Evolutionary conservation across 2,888 invertebrate species (phyloP).

Genomic region (Charanyca ferruginea): DNA sequence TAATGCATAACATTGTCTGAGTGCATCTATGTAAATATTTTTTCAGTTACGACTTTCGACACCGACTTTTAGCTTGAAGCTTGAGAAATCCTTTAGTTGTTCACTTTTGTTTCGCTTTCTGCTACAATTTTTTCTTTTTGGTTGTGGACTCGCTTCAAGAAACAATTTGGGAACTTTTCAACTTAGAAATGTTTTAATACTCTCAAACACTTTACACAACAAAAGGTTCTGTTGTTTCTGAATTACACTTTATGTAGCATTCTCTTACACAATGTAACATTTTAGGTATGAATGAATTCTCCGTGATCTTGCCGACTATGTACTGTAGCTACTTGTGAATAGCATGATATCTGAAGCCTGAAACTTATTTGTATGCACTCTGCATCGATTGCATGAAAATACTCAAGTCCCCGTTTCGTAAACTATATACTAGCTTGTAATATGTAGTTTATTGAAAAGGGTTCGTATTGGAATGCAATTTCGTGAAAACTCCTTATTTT

Average conservation of each 20-base stretch:
- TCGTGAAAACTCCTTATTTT: constrained; percentile 75
- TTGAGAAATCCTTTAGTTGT: constrained; percentile 58
- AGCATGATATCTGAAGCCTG: constrained; percentile 68
- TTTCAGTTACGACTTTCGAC: constrained; percentile 53
- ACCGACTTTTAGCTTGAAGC: constrained; percentile 61
- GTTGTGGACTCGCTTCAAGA: constrained; percentile 77
- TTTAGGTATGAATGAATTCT: constrained; percentile 19
- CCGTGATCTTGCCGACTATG: constrained; percentile 29
- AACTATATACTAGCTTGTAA: constrained; percentile 62
- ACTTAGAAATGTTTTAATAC: constrained; percentile 50
- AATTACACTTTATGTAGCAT: constrained; percentile 40
- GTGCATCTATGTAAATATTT: constrained; percentile 57
- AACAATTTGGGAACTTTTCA: constrained; percentile 54
- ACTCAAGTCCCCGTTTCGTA: constrained; percentile 68
- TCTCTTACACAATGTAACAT: constrained; percentile 27
- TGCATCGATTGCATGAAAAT: constrained; percentile 69
- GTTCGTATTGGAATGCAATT: constrained; percentile 71
- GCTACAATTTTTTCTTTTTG: constrained; percentile 72
- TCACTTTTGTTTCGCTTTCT: constrained; percentile 71
- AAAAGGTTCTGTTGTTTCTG: constrained; percentile 51
- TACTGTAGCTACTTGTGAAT: constrained; percentile 44
- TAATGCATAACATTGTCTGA: constrained; percentile 61
- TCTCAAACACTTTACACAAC: constrained; percentile 55
- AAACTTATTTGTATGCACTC: constrained; percentile 55
- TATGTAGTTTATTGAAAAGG: constrained; percentile 67